Percentiles rank a stretch among this genome's conserved stretches.
Conservation (phyloP, 2,797 vertebrate species). For the Macropodus opercularis region DNA sequence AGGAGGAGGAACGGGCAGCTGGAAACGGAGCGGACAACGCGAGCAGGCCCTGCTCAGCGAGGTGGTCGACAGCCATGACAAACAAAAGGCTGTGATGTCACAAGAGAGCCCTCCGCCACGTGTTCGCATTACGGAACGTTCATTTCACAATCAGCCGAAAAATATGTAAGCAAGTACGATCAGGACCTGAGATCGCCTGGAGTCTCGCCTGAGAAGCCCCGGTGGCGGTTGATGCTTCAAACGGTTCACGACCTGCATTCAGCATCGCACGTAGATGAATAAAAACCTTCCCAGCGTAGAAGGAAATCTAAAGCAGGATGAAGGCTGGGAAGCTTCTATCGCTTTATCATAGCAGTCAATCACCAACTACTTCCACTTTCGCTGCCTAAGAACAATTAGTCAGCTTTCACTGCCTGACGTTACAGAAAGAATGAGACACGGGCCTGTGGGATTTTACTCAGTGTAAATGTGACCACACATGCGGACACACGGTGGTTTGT, state of each 20-base stretch:
- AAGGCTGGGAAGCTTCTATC: slow-evolving; percentile 53
- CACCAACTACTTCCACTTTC: slow-evolving; percentile 59
- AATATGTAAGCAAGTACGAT: slow-evolving; percentile 50
- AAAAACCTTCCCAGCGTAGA: background rate
- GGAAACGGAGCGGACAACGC: slow-evolving; percentile 14
- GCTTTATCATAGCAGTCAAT: slow-evolving; percentile 63
- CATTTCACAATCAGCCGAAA: slow-evolving; percentile 45
- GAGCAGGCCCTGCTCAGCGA: slow-evolving; percentile 11
- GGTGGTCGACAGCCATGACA: background rate
- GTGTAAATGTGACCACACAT: background rate
- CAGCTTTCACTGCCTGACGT: slow-evolving; percentile 18
- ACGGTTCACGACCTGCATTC: slow-evolving; percentile 3
- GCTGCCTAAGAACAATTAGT: slow-evolving; percentile 40
- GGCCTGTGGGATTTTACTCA: background rate
- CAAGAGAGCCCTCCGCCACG: background rate
- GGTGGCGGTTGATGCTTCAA: slow-evolving; percentile 12
- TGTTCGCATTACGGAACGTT: background rate
- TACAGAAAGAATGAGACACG: slow-evolving; percentile 41
- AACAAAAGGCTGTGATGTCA: background rate
- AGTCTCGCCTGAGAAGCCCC: slow-evolving; percentile 10
- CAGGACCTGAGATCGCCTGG: slow-evolving; percentile 39
- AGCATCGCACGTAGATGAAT: background rate
- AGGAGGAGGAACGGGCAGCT: background rate
- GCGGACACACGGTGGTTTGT: background rate
- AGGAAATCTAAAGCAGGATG: no score